Conservation (phyloP, 2,888 invertebrate species). For the Choristoneura rosaceana region DNA sequence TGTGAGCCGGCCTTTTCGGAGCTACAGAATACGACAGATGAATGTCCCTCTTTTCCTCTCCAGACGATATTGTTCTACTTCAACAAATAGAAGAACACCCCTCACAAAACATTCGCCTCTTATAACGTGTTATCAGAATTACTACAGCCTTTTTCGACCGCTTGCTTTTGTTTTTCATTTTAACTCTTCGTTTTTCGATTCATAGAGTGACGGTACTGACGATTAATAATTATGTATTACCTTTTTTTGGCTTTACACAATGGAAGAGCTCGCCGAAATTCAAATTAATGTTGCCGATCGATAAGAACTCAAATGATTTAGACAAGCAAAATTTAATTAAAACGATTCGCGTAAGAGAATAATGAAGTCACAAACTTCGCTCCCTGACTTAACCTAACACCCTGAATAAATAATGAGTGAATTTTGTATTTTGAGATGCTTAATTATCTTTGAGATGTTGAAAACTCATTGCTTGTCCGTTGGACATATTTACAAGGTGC, state of each 20-base stretch:
- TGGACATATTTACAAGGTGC: conserved; percentile 8
- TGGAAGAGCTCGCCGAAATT: conserved; percentile 16
- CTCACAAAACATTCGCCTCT: conserved; percentile 19
- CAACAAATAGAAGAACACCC: conserved; percentile 28
- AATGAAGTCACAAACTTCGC: conserved; percentile 35
- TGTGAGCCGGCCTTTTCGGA: conserved; percentile 27
- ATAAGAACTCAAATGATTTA: conserved; percentile 25
- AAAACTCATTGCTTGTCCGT: not conserved
- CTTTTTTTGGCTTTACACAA: conserved; percentile 3
- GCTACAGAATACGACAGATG: conserved; percentile 11
- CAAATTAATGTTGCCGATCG: conserved; percentile 24
- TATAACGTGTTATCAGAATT: conserved; percentile 21
- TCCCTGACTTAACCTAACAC: conserved; percentile 17
- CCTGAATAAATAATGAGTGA: conserved; percentile 33
- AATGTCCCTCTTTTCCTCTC: conserved; percentile 9
- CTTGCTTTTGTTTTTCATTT: conserved; percentile 7
- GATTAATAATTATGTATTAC: not conserved
- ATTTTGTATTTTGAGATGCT: conserved; percentile 25
- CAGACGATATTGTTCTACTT: conserved; percentile 26
- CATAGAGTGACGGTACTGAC: not conserved
- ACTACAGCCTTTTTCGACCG: not conserved
- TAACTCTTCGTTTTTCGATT: not conserved
- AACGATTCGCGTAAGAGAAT: conserved; percentile 31
- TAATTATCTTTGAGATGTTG: conserved; percentile 24
- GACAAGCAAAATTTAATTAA: conserved; percentile 34